Evolutionary conservation across 2,888 invertebrate species (phyloP), one percentile per base, ranked within the genome.

Genomic region (Oscheius onirici): DNA sequence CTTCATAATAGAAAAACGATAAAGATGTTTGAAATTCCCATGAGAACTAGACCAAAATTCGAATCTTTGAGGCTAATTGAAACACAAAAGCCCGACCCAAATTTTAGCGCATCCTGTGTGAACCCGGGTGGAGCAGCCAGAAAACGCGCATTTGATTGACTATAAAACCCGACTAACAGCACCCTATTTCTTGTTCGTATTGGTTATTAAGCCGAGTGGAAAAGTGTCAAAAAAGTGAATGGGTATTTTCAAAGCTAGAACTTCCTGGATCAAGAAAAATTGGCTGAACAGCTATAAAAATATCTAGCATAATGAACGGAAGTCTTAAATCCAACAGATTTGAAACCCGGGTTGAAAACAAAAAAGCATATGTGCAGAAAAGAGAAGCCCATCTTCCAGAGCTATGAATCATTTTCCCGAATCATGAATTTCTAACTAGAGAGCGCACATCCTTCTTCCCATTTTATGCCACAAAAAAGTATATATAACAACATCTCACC

Each of bases 81-180:
- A 34, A 34, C 34, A 34, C n/a, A 34, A 34, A 34, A 34, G 34
- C 34, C 34, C 34, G 34, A 34, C 34, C 34, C 34, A 34, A 3
- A 34, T 34, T 34, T 34, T 34, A 34, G 34, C 34, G 8, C 34
- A 34, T 34, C 34, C 34, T 34, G 34, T 3, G 34, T 34, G 34
- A 34, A 34, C 34, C 34, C 34, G n/a, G 24, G 43, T 49, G 34
- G 58, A 58, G 58, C 58, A 46, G 49, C 63, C 63, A 46, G 63
- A 63, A 58, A 58, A 63, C 46, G 63, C 46, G 63, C 63, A 24
- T 46, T 49, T 49, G 49, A 63, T 63, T 22, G 63, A 63, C 63
- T 63, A 63, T 63, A 63, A 63, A 63, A 63, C 46, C 63, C 46
- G 46, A 58, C 58, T 8, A 34, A 34, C 10, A 63, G 63, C 49